Base-by-base conservation (phyloP, 2,888 invertebrate species). In the Cerceris rybyensis region DNA sequence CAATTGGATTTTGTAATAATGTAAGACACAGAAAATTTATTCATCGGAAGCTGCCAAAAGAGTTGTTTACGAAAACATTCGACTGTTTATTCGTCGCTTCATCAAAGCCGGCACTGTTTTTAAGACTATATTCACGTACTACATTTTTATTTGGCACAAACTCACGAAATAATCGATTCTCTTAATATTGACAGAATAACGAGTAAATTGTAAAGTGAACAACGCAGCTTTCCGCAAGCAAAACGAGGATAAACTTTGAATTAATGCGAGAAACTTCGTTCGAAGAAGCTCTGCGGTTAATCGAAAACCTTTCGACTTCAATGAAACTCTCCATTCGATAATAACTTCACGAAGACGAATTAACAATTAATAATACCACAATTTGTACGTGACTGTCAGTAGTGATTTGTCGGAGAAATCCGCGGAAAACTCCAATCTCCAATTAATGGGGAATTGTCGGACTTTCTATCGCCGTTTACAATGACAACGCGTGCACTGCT, bases 11-110 rank as follows among this genome's bases (percentile, higher is more conserved):
- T 43, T 7, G 17, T 4, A 57, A 17, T 16, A 16, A 60, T 49
- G 13, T 14, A 13, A 41, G 17, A 9, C 52, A 77, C 83, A 9
- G 50, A 13, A 68, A 77, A 82, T 82, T 82, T 83, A 49, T 52
- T 49, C 55, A 42, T 49, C 17, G 11, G 8, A n/a, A 2, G 54
- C 50, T 28, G 43, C 52, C 52, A 46, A 46, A 70, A 60, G 52
- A 52, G 42, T 49, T 39, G 52, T 73, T 66, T 41, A 6, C 11
- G 6, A 9, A 8, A 52, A 2, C 39, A 0, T 43, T 76, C 71
- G 57, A 52, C 64, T 70, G 68, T 77, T 73, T 46, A 4, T 28
- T 4, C 28, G 28, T 6, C 55, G 28, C 8, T 60, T 16, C 17
- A 57, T n/a, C 57, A 76, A 76, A 78, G 55, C 46, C 52, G 65